phyloP scores from a whole-genome alignment of 2,888 invertebrate genomes.

The Trypoxylon attenuatum region DNA sequence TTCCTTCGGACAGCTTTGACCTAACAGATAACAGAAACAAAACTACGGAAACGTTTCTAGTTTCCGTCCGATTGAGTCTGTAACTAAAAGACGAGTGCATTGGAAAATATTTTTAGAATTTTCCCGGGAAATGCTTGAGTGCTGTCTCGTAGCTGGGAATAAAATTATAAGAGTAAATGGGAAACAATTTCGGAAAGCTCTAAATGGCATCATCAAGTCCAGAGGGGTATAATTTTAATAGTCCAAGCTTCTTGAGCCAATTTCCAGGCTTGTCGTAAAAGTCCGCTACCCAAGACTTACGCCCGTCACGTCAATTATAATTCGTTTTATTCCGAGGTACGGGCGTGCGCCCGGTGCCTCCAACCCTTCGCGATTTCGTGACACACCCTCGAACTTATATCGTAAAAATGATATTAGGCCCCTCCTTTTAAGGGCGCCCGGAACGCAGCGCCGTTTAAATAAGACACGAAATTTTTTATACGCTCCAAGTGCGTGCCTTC shows the following conservation, averaged over 20 bases:
- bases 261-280: slow-evolving; percentile 70
- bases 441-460: slow-evolving; percentile 65
- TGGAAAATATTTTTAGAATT: not conserved
- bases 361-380: slow-evolving; percentile 56
- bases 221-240: slow-evolving; percentile 42
- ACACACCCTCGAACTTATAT: slow-evolving; percentile 70
- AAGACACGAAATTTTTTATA: slow-evolving; percentile 69
- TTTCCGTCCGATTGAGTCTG: no score
- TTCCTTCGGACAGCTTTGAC: not conserved
- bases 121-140: not conserved
- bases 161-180: not conserved
- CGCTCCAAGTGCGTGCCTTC: slow-evolving; percentile 54
- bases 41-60: no score
- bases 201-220: not conserved
- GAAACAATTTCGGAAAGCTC: not conserved
- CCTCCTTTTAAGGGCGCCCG: slow-evolving; percentile 5
- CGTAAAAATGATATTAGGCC: slow-evolving; percentile 73
- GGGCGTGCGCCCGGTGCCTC: slow-evolving; percentile 46
- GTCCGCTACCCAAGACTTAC: slow-evolving; percentile 71
- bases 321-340: slow-evolving; percentile 67
- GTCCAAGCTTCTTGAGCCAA: slow-evolving; percentile 67
- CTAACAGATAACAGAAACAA: not conserved
- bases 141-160: not conserved
- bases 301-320: slow-evolving; percentile 73
- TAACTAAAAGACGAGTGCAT: no score